A percentile compares a stretch with the other conserved stretches of the same genome.
phyloP scores from a whole-genome alignment of 64 coral and sea anemone genomes.

The Porites australiensis region DNA sequence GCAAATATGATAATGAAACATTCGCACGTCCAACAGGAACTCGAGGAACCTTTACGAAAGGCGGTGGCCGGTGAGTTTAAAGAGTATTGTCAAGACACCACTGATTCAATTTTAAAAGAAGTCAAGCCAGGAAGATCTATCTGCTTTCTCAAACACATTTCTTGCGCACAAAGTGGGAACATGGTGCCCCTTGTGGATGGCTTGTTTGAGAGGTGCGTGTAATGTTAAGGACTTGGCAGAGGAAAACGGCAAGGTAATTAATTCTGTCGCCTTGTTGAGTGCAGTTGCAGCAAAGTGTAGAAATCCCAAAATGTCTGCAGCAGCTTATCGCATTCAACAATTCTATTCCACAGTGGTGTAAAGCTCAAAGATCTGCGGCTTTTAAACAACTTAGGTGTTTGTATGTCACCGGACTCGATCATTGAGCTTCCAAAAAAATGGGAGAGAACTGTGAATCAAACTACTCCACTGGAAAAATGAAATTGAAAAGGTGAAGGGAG shows the following conservation, averaged over 20 bases:
- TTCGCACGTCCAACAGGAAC: not conserved
- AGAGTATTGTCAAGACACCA: not conserved
- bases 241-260: not conserved
- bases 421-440: constrained; percentile 12
- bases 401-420: constrained; percentile 31
- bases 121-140: not conserved
- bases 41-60: constrained; percentile 3
- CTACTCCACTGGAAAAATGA: constrained; percentile 12
- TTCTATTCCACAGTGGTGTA: constrained; percentile 36
- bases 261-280: constrained; percentile 9
- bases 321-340: not conserved
- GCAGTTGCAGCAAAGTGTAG: not conserved
- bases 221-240: not conserved
- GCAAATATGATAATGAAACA: not conserved
- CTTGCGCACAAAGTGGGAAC: not conserved
- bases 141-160: not conserved
- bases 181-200: constrained; percentile 3
- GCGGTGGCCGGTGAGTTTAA: constrained; percentile 6
- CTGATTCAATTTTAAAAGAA: not conserved
- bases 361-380: constrained; percentile 19
- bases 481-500: constrained; percentile 9
- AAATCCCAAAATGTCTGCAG: constrained; percentile 22
- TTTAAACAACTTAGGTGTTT: constrained; percentile 28
- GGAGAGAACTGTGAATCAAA: constrained; percentile 19
- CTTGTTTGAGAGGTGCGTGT: constrained; percentile 10